These are phyloP conservation scores for Pteropus rufus DNA, from an alignment of 2,797 vertebrate species.

Conservation along the genomic window DNA sequence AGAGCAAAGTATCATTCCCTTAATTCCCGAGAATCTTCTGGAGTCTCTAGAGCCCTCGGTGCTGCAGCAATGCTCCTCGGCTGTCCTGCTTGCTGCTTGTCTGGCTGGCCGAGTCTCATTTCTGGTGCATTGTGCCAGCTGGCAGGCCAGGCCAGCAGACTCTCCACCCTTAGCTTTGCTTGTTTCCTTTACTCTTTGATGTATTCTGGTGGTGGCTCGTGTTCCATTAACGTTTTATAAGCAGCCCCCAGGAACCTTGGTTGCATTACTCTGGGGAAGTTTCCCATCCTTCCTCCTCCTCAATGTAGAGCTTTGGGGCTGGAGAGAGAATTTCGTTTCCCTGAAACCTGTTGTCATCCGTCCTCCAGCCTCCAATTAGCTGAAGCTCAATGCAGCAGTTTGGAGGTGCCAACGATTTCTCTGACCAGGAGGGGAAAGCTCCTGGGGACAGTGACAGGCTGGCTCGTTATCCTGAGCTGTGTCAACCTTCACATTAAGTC, in stretches of 20 bases:
- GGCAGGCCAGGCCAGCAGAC: neutral
- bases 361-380: constrained; percentile 80
- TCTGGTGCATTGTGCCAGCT: constrained; percentile 50
- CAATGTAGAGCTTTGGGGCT: constrained; percentile 68
- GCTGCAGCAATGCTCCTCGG: neutral
- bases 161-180: constrained; percentile 8
- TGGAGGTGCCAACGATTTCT: constrained; percentile 57
- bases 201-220: constrained; percentile 64
- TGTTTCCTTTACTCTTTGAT: constrained; percentile 61
- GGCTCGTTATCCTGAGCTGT: constrained; percentile 44
- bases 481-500: constrained; percentile 44
- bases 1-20: neutral
- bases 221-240: constrained; percentile 80
- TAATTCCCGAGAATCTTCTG: neutral
- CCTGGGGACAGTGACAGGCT: neutral
- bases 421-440: neutral
- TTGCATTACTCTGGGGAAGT: constrained; percentile 68
- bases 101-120: constrained; percentile 49
- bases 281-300: constrained; percentile 60
- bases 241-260: constrained; percentile 73
- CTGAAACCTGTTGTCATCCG: constrained; percentile 79
- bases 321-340: constrained; percentile 78
- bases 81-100: neutral
- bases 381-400: constrained; percentile 77
- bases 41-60: neutral